These are phyloP conservation scores for Helicoverpa assulta DNA, from an alignment of 2,888 invertebrate genomes.

Conservation along the genomic window DNA sequence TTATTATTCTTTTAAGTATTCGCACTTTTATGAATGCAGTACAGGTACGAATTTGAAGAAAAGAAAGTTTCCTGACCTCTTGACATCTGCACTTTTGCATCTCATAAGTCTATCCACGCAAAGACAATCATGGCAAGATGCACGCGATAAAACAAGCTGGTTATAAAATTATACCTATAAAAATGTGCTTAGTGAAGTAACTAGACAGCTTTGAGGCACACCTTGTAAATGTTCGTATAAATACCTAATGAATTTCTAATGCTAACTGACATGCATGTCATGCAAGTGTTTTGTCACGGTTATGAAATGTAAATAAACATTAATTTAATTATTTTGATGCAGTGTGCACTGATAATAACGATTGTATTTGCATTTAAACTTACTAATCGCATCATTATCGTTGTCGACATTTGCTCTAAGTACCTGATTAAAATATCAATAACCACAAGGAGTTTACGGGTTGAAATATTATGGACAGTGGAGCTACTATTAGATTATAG, in stretches of 20 bases:
- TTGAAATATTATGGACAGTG: background rate
- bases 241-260: conserved; percentile 33
- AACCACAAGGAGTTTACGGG: background rate
- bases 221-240: conserved; percentile 21
- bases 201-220: conserved; percentile 13
- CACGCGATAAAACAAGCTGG: conserved; percentile 24
- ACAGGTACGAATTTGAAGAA: background rate
- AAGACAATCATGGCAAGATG: conserved; percentile 6
- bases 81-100: conserved; percentile 4
- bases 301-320: conserved; percentile 24
- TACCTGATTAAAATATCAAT: background rate
- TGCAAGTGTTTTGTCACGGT: conserved; percentile 17
- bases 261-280: conserved; percentile 31
- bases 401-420: background rate
- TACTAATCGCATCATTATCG: background rate
- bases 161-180: background rate
- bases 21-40: no score
- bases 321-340: conserved; percentile 7
- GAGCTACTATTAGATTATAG: no score
- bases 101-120: conserved; percentile 5
- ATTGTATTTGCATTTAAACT: conserved; percentile 1
- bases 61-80: conserved; percentile 32
- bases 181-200: background rate
- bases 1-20: no score
- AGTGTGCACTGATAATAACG: background rate